Percentiles rank a stretch among this genome's conserved stretches.
These are phyloP conservation scores for Crambe crambe DNA, from an alignment of 37 sponge, comb jelly and placozoan genomes.

Conservation along the genomic window DNA sequence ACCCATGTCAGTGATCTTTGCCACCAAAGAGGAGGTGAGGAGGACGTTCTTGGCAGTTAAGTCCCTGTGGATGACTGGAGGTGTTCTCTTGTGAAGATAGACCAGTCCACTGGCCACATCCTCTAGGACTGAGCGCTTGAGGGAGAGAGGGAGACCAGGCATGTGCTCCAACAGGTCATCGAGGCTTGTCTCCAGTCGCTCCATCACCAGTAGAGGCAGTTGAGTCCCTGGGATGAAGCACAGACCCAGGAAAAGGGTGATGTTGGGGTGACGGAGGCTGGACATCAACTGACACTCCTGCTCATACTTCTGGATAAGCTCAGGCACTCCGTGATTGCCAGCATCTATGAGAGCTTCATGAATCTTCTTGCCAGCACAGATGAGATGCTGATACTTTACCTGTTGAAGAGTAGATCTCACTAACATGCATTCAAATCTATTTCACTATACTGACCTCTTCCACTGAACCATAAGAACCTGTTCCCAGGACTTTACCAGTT, in stretches of 20 bases:
- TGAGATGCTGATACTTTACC: background rate
- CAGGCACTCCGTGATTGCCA: background rate
- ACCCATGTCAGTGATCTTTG: background rate
- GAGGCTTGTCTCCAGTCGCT: background rate
- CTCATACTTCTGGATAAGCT: background rate
- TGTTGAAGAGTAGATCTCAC: background rate
- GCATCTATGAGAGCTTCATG: background rate
- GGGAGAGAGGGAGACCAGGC: background rate
- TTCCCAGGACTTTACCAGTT: background rate
- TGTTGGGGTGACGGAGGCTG: background rate
- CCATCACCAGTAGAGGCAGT: conserved; percentile 1
- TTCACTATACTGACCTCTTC: background rate
- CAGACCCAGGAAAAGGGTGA: background rate
- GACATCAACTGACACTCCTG: conserved; percentile 1
- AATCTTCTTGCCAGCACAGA: background rate
- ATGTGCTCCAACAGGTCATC: background rate
- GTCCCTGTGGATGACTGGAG: background rate
- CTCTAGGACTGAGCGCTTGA: background rate
- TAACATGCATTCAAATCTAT: background rate
- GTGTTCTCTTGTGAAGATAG: background rate
- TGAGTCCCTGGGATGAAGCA: background rate
- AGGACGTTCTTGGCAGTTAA: background rate
- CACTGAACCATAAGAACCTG: background rate
- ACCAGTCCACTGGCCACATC: background rate
- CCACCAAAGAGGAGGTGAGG: background rate